Evolutionary conservation across 1,140 invertebrate genomes (phyloP).

Genomic region (Oreohelix idahoensis): DNA sequence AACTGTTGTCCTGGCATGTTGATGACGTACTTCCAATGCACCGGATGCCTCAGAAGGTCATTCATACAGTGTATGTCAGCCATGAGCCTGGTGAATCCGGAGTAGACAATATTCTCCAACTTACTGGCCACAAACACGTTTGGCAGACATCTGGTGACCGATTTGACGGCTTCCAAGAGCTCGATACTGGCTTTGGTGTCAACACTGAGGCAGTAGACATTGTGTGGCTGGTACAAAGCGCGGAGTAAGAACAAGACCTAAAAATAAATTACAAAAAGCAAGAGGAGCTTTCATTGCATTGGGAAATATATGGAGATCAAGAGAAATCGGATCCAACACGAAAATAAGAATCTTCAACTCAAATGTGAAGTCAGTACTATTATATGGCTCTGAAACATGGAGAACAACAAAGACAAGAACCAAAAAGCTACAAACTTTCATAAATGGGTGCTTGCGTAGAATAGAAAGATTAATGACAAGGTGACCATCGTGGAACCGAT

Average conservation of each 20-base stretch:
- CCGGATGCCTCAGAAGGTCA: conserved; percentile 22
- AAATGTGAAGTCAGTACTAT: no score
- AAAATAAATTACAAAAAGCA: no score
- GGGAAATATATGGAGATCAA: no score
- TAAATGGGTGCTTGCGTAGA: no score
- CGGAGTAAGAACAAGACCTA: conserved; percentile 67
- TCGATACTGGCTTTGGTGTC: conserved; percentile 54
- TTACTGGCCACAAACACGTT: conserved; percentile 51
- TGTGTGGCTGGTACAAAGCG: conserved; percentile 69
- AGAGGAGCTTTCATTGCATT: no score
- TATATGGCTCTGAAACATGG: no score
- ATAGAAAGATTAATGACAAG: no score
- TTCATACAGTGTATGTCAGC: conserved; percentile 28
- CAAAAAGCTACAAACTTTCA: no score
- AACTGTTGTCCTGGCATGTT: conserved; percentile 33
- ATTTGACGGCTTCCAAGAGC: conserved; percentile 51
- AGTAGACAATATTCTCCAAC: conserved; percentile 16
- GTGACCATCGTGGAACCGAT: no score
- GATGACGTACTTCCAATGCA: conserved; percentile 24
- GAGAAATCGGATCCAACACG: no score
- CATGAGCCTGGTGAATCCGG: conserved; percentile 13
- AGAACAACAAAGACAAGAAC: no score
- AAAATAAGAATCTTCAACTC: no score
- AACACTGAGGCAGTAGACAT: conserved; percentile 71
- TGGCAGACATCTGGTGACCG: conserved; percentile 55